These are phyloP conservation scores for Zaprionus africanus DNA, from an alignment of 1,140 invertebrate genomes.

Conservation along the genomic window DNA sequence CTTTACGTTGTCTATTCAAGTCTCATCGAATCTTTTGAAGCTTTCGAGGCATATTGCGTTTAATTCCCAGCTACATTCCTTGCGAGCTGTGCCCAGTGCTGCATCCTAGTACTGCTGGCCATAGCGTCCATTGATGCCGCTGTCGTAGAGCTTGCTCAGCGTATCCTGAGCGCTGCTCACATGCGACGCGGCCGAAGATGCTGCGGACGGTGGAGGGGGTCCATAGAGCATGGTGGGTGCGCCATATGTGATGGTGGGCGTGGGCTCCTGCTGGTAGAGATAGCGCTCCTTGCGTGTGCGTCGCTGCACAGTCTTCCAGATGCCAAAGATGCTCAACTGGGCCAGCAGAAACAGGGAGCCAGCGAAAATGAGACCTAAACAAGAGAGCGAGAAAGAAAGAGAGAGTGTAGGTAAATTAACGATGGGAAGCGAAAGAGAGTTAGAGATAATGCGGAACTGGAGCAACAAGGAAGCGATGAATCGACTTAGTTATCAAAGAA, in stretches of 20 bases:
- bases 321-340: slow-evolving; percentile 78
- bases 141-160: slow-evolving; percentile 94
- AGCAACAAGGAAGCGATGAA: slow-evolving; percentile 51
- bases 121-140: slow-evolving; percentile 89
- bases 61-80: slow-evolving; percentile 71
- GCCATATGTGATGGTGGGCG: slow-evolving; percentile 70
- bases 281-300: slow-evolving; percentile 89
- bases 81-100: slow-evolving; percentile 46
- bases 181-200: slow-evolving; percentile 59
- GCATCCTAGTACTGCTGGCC: slow-evolving; percentile 89
- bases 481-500: slow-evolving; percentile 75
- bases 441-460: slow-evolving; percentile 33
- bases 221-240: slow-evolving; percentile 78
- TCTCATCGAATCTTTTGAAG: slow-evolving; percentile 82
- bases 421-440: slow-evolving; percentile 12
- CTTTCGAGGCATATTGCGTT: slow-evolving; percentile 82
- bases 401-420: slow-evolving; percentile 18
- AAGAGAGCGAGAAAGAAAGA: slow-evolving; percentile 10
- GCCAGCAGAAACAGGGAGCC: slow-evolving; percentile 75
- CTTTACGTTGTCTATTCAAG: slow-evolving; percentile 63
- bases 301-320: slow-evolving; percentile 86
- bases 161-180: slow-evolving; percentile 87
- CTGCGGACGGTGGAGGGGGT: slow-evolving; percentile 50
- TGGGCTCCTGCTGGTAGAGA: slow-evolving; percentile 77
- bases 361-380: slow-evolving; percentile 74